Evolutionary conservation across 2,113 vertebrate genomes (phyloP).

Genomic region (Laterallus jamaicensis): DNA sequence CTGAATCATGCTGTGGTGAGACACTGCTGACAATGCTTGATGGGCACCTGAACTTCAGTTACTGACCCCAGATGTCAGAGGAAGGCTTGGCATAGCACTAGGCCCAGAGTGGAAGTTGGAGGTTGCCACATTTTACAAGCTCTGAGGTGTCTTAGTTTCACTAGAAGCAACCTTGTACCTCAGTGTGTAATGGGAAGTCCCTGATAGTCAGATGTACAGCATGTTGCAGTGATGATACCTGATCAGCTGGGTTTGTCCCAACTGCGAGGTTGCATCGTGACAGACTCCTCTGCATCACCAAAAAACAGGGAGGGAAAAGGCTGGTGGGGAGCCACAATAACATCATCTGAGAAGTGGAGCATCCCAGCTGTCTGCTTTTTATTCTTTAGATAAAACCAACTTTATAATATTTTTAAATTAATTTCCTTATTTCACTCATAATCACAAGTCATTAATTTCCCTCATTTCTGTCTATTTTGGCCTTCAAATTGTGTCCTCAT

Average conservation of each 20-base stretch:
- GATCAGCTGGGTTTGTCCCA: background rate
- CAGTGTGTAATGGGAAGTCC: background rate
- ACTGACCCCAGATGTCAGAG: background rate
- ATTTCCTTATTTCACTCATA: background rate
- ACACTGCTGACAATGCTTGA: background rate
- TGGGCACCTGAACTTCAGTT: background rate
- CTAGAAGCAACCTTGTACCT: background rate
- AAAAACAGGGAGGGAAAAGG: background rate
- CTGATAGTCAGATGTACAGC: too few species aligned
- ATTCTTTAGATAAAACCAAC: background rate
- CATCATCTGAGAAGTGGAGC: background rate
- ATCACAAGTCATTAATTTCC: background rate
- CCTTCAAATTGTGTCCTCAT: background rate
- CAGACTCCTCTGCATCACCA: background rate
- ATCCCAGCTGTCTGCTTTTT: background rate
- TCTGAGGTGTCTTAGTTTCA: background rate
- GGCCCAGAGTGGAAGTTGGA: background rate
- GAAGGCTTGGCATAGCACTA: background rate
- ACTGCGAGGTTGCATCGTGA: background rate
- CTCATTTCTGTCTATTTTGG: background rate
- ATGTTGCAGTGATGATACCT: background rate
- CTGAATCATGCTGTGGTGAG: background rate
- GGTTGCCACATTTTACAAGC: background rate
- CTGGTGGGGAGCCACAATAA: background rate
- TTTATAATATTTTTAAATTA: background rate